phyloP scores from a whole-genome alignment of 2,113 vertebrate genomes.

The Oncorhynchus clarkii region DNA sequence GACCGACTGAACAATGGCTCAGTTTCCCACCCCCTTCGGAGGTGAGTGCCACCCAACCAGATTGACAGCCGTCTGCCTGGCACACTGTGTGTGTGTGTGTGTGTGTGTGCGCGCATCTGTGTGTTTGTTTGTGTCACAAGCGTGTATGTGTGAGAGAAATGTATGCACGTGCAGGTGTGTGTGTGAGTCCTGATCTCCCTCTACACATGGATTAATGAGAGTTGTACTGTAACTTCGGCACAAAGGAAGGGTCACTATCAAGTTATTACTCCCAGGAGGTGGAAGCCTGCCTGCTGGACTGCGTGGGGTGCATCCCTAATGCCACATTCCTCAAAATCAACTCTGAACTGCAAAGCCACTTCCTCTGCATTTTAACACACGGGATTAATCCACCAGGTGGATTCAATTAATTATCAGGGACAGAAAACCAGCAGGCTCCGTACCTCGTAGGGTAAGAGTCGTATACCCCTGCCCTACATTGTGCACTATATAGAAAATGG shows the following conservation, averaged over 20 bases:
- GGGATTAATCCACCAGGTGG: no score
- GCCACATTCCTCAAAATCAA: background rate
- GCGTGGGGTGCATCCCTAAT: background rate
- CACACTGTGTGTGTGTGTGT: conserved; percentile 14
- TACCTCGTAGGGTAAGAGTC: no score
- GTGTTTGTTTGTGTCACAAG: background rate
- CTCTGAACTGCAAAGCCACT: no score
- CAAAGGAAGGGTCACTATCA: no score
- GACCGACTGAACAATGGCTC: conserved; percentile 93
- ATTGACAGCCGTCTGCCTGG: background rate
- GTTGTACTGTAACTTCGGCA: no score
- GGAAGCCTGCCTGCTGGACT: background rate
- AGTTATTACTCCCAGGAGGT: no score
- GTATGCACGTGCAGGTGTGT: background rate
- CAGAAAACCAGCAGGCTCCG: no score
- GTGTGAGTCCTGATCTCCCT: background rate
- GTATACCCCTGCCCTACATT: no score
- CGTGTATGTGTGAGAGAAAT: background rate
- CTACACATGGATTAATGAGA: no score
- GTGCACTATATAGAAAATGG: no score
- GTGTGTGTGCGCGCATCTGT: conserved; percentile 17
- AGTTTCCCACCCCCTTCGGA: conserved; percentile 94
- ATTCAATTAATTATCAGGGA: no score
- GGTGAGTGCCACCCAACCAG: conserved; percentile 75
- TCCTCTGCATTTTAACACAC: no score